phyloP scores from a whole-genome alignment of 2,888 invertebrate genomes.

The Gymnosoma rotundatum region DNA sequence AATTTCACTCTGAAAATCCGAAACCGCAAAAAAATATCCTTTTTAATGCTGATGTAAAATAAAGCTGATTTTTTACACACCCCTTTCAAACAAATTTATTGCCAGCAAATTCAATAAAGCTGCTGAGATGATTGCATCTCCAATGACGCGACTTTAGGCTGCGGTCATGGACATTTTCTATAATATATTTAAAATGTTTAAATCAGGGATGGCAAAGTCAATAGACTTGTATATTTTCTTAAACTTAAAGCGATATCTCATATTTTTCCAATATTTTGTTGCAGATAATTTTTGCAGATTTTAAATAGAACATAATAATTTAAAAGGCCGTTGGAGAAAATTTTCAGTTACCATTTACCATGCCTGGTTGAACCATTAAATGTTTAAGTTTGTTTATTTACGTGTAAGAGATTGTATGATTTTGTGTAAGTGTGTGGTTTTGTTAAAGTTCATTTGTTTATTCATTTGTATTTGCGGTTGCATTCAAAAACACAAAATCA shows the following conservation, averaged over 20 bases:
- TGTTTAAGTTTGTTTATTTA: constrained; percentile 13
- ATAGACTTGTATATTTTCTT: too few species aligned
- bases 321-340: too few species aligned
- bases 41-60: too few species aligned
- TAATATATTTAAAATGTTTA: constrained; percentile 29
- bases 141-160: constrained; percentile 23
- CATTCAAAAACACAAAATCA: constrained; percentile 58
- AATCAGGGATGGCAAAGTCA: too few species aligned
- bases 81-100: neutral
- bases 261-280: too few species aligned
- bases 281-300: too few species aligned
- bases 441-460: constrained; percentile 23
- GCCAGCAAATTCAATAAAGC: neutral
- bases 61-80: neutral
- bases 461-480: constrained; percentile 56
- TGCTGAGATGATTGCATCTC: constrained; percentile 12
- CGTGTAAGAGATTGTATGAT: neutral
- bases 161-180: constrained; percentile 56
- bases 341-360: too few species aligned
- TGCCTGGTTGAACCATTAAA: constrained; percentile 14
- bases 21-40: too few species aligned
- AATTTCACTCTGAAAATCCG: too few species aligned
- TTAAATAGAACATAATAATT: too few species aligned
- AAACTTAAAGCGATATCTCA: too few species aligned
- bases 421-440: neutral